Percentiles rank a stretch among this genome's conserved stretches.
phyloP scores from a whole-genome alignment of 1,140 invertebrate species.

The Tetramorium alpestre region DNA sequence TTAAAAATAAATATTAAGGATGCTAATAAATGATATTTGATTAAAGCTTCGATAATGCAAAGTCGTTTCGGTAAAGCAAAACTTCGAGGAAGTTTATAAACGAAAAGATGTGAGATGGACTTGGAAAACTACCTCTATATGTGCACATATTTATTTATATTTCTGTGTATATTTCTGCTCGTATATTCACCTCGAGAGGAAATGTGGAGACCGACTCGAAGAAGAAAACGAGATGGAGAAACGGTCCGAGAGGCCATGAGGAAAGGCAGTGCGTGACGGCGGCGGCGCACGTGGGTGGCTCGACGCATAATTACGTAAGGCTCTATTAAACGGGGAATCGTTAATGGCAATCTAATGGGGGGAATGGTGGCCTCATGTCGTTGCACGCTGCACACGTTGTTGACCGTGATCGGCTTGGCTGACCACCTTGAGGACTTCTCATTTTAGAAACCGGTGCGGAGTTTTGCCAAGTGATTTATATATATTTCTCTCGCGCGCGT shows the following conservation, averaged over 20 bases:
- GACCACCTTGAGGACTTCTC: constrained; percentile 12
- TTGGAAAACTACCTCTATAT: not conserved
- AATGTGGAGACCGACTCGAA: not conserved
- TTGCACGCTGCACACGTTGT: constrained; percentile 10
- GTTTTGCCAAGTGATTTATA: constrained; percentile 23
- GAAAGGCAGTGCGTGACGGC: constrained; percentile 23
- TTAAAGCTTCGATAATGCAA: not conserved
- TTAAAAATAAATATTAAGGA: not conserved
- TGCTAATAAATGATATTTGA: not conserved
- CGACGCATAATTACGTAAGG: constrained; percentile 59
- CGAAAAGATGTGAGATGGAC: not conserved
- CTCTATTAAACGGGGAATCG: constrained; percentile 59
- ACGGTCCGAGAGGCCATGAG: constrained; percentile 2
- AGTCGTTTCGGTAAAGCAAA: not conserved
- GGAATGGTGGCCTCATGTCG: constrained; percentile 32
- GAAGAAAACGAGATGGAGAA: constrained; percentile 33
- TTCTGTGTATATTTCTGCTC: not conserved
- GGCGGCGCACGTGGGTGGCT: constrained; percentile 48
- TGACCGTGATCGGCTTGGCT: constrained; percentile 36
- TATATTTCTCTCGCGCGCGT: not conserved
- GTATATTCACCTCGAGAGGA: not conserved
- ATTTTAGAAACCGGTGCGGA: constrained; percentile 10
- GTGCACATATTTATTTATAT: not conserved
- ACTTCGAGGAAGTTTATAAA: not conserved
- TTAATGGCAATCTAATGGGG: constrained; percentile 57